Percentiles rank a stretch among this genome's conserved stretches.
phyloP scores from a whole-genome alignment of 2,797 vertebrate species.

The Kryptolebias ocellatus region DNA sequence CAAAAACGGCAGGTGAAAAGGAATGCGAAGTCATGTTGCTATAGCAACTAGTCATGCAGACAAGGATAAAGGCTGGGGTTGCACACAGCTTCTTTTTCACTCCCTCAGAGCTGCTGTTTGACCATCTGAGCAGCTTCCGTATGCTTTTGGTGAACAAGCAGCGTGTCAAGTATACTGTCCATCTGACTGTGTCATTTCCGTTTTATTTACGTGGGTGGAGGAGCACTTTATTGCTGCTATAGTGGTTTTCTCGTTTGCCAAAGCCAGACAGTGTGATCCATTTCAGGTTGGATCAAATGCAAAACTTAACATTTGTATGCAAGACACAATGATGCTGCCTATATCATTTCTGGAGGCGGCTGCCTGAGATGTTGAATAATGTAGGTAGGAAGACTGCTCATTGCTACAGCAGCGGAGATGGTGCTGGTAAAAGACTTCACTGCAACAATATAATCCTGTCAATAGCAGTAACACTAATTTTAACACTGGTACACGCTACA shows the following conservation, averaged over 20 bases:
- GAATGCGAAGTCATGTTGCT: slow-evolving; percentile 80
- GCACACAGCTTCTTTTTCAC: slow-evolving; percentile 51
- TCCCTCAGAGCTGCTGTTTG: slow-evolving; percentile 50
- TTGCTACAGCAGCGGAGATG: slow-evolving; percentile 54
- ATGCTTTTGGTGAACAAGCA: slow-evolving; percentile 57
- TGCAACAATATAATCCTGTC: slow-evolving; percentile 30
- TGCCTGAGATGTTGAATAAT: slow-evolving; percentile 59
- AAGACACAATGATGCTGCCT: slow-evolving; percentile 56
- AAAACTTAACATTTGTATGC: slow-evolving; percentile 69
- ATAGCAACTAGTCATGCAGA: slow-evolving; percentile 79
- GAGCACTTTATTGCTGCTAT: slow-evolving; percentile 44
- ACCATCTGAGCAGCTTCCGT: slow-evolving; percentile 65
- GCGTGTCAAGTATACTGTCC: slow-evolving; percentile 52
- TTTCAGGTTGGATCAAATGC: slow-evolving; percentile 59
- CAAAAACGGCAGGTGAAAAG: slow-evolving; percentile 80
- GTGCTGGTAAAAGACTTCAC: slow-evolving; percentile 32
- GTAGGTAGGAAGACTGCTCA: slow-evolving; percentile 43
- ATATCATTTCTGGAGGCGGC: slow-evolving; percentile 58
- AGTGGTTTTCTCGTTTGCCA: slow-evolving; percentile 31
- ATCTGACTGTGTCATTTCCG: slow-evolving; percentile 53
- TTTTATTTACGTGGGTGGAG: slow-evolving; percentile 29
- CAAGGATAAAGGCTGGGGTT: slow-evolving; percentile 65
- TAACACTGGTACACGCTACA: not conserved
- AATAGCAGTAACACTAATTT: not conserved
- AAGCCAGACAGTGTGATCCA: slow-evolving; percentile 40